A percentile compares a stretch with the other conserved stretches of the same genome.
Evolutionary conservation across 2,888 invertebrate genomes (phyloP).

Genomic region (Stramonita haemastoma): DNA sequence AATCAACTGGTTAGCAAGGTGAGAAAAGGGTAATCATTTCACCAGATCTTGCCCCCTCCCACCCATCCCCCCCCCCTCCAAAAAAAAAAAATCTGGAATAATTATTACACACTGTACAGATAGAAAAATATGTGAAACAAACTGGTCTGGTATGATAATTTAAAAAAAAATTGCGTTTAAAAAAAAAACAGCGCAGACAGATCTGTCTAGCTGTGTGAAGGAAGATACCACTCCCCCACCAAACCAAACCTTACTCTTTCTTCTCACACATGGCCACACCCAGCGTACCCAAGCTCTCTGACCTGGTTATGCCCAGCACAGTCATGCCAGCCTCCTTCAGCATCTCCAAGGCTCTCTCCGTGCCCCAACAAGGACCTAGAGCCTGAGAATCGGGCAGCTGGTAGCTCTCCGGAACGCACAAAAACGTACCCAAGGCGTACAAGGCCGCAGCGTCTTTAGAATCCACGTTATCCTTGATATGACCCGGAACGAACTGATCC

Average conservation of each 20-base stretch:
- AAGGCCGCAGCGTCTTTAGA: conserved; percentile 23
- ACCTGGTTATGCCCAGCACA: conserved; percentile 19
- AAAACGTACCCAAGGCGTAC: conserved; percentile 45
- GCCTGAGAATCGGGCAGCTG: conserved; percentile 43
- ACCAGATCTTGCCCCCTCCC: too few relatives aligned
- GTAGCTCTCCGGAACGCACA: conserved; percentile 50
- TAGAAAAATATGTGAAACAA: too few relatives aligned
- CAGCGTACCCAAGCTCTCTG: not conserved
- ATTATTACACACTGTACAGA: too few relatives aligned
- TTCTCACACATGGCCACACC: conserved; percentile 28
- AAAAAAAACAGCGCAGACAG: not conserved
- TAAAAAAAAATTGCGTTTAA: too few relatives aligned
- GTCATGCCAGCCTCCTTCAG: conserved; percentile 41
- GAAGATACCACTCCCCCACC: not conserved
- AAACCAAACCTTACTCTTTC: not conserved
- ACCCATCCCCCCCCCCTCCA: too few relatives aligned
- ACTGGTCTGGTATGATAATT: too few relatives aligned
- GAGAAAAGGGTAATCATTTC: too few relatives aligned
- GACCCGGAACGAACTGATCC: conserved; percentile 23
- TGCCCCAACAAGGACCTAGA: conserved; percentile 46
- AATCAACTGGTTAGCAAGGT: too few relatives aligned
- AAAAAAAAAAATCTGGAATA: too few relatives aligned
- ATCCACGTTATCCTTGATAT: conserved; percentile 38
- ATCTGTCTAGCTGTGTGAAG: not conserved
- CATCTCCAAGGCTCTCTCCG: conserved; percentile 15